Evolutionary conservation across 1,140 invertebrate genomes (phyloP).

Genomic region (Batillaria attramentaria): DNA sequence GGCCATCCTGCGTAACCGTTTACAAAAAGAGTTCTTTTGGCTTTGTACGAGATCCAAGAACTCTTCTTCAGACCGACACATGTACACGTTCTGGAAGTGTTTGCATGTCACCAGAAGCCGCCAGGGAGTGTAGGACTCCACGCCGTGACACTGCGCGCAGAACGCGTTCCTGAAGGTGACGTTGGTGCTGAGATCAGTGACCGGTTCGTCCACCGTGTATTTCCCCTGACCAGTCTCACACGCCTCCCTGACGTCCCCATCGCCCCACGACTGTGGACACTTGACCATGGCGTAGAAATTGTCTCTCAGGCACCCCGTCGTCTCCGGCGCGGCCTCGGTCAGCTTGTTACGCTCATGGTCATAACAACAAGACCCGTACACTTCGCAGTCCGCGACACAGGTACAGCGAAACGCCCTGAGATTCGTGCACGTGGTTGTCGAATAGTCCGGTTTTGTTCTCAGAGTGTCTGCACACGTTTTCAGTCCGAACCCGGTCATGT

Average conservation of each 20-base stretch:
- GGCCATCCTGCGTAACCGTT: not conserved
- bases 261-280: not conserved
- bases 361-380: not conserved
- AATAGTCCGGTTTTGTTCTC: not conserved
- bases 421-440: not conserved
- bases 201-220: not conserved
- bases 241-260: not conserved
- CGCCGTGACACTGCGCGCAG: not conserved
- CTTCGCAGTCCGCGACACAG: not conserved
- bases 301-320: not conserved
- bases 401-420: not conserved
- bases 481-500: not conserved
- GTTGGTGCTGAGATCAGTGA: not conserved
- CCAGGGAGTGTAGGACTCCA: not conserved
- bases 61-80: not conserved
- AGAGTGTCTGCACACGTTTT: not conserved
- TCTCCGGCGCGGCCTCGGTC: not conserved
- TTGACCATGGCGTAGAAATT: not conserved
- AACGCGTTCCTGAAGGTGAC: not conserved
- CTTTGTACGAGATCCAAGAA: not conserved
- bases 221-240: not conserved
- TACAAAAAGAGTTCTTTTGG: not conserved
- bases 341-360: not conserved
- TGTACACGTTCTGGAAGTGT: constrained; percentile 1
- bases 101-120: not conserved